These are phyloP conservation scores for Canis aureus DNA, from an alignment of 2,113 vertebrate species.

Conservation along the genomic window DNA sequence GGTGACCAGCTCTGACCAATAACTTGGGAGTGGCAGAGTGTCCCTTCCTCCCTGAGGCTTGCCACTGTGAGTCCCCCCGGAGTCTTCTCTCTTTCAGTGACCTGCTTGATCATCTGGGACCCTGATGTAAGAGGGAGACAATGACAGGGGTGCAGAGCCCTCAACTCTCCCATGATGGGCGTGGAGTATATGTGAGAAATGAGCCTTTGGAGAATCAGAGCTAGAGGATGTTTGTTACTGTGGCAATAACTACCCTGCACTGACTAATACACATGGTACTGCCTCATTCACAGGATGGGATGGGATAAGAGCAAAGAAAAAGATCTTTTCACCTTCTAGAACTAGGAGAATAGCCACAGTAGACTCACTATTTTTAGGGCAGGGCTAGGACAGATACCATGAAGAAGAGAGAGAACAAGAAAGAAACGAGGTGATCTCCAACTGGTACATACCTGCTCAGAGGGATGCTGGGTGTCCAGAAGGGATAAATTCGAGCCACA, in stretches of 20 bases:
- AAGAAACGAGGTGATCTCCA: not conserved
- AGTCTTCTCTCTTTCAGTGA: not conserved
- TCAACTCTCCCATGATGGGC: not conserved
- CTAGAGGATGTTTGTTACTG: not conserved
- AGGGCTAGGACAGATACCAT: not conserved
- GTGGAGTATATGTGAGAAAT: fast-evolving
- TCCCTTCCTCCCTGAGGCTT: not conserved
- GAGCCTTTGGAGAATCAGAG: not conserved
- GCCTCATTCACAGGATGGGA: not conserved
- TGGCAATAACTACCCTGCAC: not conserved
- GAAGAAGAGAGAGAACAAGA: not conserved
- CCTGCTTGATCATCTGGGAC: not conserved
- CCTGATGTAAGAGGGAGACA: not conserved
- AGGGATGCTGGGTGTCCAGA: constrained; percentile 93
- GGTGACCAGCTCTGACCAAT: not conserved
- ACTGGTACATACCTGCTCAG: constrained; percentile 89
- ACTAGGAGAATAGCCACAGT: fast-evolving
- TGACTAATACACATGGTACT: not conserved
- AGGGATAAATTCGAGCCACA: constrained; percentile 91
- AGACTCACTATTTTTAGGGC: not conserved
- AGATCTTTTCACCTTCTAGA: not conserved
- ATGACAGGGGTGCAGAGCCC: not conserved
- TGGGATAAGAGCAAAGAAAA: not conserved
- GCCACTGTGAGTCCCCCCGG: not conserved
- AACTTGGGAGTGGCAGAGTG: not conserved